phyloP scores from a whole-genome alignment of 2,888 invertebrate genomes.

The Dioctria linearis region DNA sequence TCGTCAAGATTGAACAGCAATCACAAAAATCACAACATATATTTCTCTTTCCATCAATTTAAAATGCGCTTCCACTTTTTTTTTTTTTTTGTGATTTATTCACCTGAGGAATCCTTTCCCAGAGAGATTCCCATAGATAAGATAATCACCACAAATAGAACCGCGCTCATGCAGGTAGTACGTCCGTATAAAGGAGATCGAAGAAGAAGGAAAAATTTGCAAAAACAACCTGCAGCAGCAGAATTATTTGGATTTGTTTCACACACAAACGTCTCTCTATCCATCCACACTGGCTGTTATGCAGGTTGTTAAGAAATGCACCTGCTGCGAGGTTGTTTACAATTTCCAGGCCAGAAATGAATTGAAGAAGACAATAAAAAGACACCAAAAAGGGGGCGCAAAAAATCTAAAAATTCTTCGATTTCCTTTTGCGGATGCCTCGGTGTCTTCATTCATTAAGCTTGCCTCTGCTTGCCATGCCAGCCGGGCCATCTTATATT shows the following conservation, averaged over 20 bases:
- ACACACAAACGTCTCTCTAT: background rate
- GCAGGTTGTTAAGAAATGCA: constrained; percentile 55
- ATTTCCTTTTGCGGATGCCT: constrained; percentile 51
- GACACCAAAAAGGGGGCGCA: constrained; percentile 27
- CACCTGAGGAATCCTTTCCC: constrained; percentile 49
- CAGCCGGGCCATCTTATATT: constrained; percentile 49
- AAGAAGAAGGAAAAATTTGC: constrained; percentile 29
- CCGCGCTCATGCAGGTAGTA: background rate
- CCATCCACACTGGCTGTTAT: constrained; percentile 1
- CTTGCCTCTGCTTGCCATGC: constrained; percentile 1
- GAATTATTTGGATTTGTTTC: constrained; percentile 47
- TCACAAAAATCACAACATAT: background rate
- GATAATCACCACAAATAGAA: constrained; percentile 53
- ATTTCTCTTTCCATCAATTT: constrained; percentile 25
- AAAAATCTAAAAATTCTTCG: constrained; percentile 33
- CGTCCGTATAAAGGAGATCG: constrained; percentile 8
- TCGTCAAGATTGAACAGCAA: background rate
- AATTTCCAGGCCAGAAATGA: constrained; percentile 52
- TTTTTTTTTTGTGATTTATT: constrained; percentile 41
- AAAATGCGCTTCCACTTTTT: background rate
- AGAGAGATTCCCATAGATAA: constrained; percentile 51
- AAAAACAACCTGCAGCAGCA: constrained; percentile 47
- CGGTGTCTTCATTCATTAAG: constrained; percentile 50
- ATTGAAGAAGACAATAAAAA: constrained; percentile 32
- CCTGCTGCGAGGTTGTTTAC: constrained; percentile 59